Evolutionary conservation across 2,888 invertebrate species (phyloP).

Genomic region (Amitus sp.): DNA sequence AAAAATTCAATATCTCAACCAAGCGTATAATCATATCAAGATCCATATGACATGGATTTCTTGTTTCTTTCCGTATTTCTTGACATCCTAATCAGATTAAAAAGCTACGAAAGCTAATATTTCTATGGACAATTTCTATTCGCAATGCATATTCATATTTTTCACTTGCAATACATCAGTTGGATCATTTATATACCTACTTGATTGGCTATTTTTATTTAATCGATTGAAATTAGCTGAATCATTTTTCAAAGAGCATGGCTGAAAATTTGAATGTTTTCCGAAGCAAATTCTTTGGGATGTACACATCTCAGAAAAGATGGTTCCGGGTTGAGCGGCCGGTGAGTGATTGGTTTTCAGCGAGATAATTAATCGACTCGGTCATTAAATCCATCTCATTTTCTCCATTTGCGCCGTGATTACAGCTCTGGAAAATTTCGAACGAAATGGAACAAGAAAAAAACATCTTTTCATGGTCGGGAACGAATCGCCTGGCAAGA

Average conservation of each 20-base stretch:
- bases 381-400: constrained; percentile 34
- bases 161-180: too few relatives aligned
- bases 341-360: constrained; percentile 32
- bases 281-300: too few relatives aligned
- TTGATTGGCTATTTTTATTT: too few relatives aligned
- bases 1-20: too few relatives aligned
- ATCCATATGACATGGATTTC: too few relatives aligned
- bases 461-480: background rate
- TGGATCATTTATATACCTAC: background rate
- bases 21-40: too few relatives aligned
- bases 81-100: too few relatives aligned
- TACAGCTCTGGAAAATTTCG: background rate
- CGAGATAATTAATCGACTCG: constrained; percentile 38
- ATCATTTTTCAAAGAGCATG: too few relatives aligned
- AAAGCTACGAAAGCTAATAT: background rate
- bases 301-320: constrained; percentile 8
- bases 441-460: background rate
- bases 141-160: too few relatives aligned
- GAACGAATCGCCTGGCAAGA: background rate
- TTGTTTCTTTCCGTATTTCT: too few relatives aligned
- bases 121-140: background rate
- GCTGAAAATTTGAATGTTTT: constrained; percentile 17
- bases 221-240: too few relatives aligned
- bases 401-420: constrained; percentile 4
- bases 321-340: constrained; percentile 17